These are phyloP conservation scores for Tokudaia muenninki DNA, from an alignment of 2,797 vertebrate species.

Conservation along the genomic window DNA sequence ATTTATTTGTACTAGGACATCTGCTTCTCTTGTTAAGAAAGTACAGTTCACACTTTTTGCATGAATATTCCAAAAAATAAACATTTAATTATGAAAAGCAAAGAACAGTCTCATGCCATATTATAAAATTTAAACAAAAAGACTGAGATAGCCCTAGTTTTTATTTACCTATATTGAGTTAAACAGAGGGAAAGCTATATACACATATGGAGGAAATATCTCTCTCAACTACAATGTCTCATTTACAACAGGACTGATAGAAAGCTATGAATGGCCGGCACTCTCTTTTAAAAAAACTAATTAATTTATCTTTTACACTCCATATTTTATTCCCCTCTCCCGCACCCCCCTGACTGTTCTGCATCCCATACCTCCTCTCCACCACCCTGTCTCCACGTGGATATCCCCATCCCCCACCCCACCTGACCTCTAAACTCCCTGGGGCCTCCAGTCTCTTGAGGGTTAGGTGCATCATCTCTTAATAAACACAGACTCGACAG, in stretches of 20 bases:
- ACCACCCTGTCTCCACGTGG: too few relatives aligned
- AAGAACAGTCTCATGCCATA: not conserved
- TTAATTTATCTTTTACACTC: too few relatives aligned
- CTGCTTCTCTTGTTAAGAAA: slow-evolving; percentile 1
- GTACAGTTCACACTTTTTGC: not conserved
- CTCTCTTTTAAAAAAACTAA: not conserved
- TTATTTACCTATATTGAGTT: not conserved
- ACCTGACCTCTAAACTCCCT: too few relatives aligned
- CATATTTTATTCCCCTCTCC: too few relatives aligned
- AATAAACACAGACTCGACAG: too few relatives aligned
- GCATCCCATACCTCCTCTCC: too few relatives aligned
- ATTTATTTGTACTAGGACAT: slow-evolving; percentile 8
- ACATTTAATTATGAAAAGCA: not conserved
- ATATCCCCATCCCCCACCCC: too few relatives aligned
- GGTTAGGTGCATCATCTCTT: too few relatives aligned
- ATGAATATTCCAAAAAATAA: not conserved
- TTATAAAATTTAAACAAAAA: slow-evolving; percentile 27
- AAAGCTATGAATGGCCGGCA: not conserved
- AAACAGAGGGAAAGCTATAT: not conserved
- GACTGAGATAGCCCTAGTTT: not conserved
- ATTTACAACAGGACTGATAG: not conserved
- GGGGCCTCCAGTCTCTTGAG: too few relatives aligned
- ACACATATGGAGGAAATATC: not conserved
- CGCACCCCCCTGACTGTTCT: too few relatives aligned
- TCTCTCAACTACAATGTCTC: not conserved